These are phyloP conservation scores for Leucopsar rothschildi DNA, from an alignment of 2,113 vertebrate species.

Conservation along the genomic window DNA sequence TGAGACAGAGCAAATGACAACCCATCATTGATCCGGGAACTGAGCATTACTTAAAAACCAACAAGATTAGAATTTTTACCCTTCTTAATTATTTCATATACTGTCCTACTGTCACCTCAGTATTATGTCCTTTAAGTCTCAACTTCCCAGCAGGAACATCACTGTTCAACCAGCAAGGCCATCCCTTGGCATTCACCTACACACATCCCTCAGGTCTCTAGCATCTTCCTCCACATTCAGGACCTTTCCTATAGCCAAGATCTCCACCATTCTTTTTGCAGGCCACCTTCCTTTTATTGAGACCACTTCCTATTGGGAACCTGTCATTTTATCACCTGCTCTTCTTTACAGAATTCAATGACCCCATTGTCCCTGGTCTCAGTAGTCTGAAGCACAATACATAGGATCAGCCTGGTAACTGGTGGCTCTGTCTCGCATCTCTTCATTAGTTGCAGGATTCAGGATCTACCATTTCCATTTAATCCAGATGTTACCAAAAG, in stretches of 20 bases:
- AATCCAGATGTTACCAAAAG: neutral
- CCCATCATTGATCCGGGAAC: neutral
- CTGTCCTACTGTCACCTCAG: neutral
- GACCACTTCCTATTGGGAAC: neutral
- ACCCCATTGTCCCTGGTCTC: neutral
- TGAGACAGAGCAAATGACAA: neutral
- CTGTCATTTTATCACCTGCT: neutral
- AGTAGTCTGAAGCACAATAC: neutral
- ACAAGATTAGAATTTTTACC: neutral
- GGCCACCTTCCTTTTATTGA: neutral
- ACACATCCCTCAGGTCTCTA: neutral
- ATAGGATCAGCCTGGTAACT: neutral
- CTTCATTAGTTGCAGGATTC: neutral
- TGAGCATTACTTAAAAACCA: neutral
- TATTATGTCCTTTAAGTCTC: neutral
- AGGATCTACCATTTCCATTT: neutral
- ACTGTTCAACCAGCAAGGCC: neutral
- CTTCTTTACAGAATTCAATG: neutral
- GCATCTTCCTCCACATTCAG: neutral
- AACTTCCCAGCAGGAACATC: neutral
- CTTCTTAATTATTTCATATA: neutral
- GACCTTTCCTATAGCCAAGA: neutral
- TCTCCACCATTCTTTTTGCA: neutral
- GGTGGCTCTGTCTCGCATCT: neutral
- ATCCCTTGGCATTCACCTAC: neutral